Evolutionary conservation across 1,140 invertebrate genomes (phyloP).

Genomic region (Muscidifurax raptorellus): DNA sequence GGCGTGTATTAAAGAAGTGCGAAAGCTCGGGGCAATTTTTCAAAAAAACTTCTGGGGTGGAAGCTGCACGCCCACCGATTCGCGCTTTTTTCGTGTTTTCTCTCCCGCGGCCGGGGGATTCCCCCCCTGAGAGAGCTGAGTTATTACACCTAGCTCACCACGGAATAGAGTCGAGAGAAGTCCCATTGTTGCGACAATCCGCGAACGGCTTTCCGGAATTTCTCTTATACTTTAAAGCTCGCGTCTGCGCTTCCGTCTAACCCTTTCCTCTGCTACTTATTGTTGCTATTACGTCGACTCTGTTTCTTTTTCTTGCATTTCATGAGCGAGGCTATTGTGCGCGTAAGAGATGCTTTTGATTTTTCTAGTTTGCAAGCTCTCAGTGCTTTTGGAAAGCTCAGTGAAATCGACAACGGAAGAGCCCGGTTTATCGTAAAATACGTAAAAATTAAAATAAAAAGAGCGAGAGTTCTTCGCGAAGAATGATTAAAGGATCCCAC

Average conservation of each 20-base stretch:
- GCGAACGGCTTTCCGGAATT: constrained; percentile 29
- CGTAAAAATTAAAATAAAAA: no score
- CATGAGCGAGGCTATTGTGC: no score
- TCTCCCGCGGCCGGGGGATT: background rate
- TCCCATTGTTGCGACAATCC: constrained; percentile 39
- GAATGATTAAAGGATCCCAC: no score
- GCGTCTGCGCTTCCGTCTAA: background rate
- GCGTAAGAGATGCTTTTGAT: background rate
- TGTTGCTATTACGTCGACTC: background rate
- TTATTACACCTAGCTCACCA: background rate
- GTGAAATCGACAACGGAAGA: no score
- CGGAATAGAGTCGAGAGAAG: constrained; percentile 6
- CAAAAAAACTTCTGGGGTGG: no score
- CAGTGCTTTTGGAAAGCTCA: no score
- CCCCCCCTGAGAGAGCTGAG: background rate
- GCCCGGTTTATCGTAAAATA: no score
- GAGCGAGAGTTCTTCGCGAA: no score
- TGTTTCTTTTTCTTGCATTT: background rate
- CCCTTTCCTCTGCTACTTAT: background rate
- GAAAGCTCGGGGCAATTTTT: no score
- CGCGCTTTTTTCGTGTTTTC: background rate
- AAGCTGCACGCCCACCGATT: background rate
- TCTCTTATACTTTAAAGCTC: constrained; percentile 24
- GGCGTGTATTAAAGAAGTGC: no score
- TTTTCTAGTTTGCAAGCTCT: background rate